Base-by-base conservation (phyloP, 2,888 invertebrate genomes). In the Epsilonema sp. region DNA sequence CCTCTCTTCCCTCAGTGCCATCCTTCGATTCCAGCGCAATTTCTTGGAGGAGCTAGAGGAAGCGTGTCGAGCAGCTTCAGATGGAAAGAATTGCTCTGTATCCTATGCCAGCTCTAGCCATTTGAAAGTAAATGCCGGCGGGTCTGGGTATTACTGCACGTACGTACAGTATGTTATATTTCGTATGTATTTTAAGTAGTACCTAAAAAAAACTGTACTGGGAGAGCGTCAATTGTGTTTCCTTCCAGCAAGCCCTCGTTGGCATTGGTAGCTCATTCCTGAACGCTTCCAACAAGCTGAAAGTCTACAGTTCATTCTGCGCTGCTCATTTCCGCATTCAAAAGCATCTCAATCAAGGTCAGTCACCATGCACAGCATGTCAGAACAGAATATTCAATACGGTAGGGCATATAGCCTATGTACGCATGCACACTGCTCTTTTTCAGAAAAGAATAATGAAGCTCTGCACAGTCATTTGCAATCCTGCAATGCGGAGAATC, bases 241-340 rank as follows among this genome's bases (percentile, higher is more conserved):
- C 62, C 61, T 77, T 75, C 41, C 76, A 90, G 90, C 82, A 84
- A 70, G 80, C 87, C 55, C 76, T 94, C 58, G 86, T 89, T 73
- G 83, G 87, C 55, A 80, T 92, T 65, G 90, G 87, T 61, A 87
- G 85, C 68, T 87, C 90, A 64, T 94, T 94, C 72, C 77, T 92
- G 61, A 86, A 82, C 73, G 89, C 90, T 68, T 89, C 90, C 65
- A 87, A 90, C 73, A 87, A 92, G 73, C 94, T 94, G 75, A 92
- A 92, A 73, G 76, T 92, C 60, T 94, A 94, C 75, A 90, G 90
- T 70, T 89, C 90, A 58, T 92, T 92, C 74, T 92, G 92, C 72
- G 90, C 92, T 55, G 89, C 87, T 71, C 92, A 94, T 70, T 92
- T 90, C 65, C 87, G 90, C 73, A 89, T 90, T 55, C 92, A 92